Conservation (phyloP, 53 echinoderm and acorn worm species). For the Apostichopus leukothele region DNA sequence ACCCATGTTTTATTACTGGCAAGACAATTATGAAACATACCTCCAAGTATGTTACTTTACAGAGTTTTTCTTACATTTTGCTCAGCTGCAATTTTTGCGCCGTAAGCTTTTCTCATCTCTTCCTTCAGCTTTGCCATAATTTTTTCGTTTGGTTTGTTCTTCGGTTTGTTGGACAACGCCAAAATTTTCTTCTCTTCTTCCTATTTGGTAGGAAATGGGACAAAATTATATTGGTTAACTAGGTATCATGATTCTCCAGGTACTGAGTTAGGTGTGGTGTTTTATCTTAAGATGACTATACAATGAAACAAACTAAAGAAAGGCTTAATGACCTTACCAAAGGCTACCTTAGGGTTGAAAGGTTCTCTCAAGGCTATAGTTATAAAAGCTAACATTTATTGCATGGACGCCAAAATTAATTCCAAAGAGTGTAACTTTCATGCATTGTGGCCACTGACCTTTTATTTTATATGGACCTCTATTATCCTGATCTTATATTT, state of each 20-base stretch:
- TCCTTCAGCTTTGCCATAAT: slow-evolving; percentile 73
- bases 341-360: background rate
- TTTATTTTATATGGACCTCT: too few species aligned
- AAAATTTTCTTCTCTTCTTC: slow-evolving; percentile 79
- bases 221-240: too few species aligned
- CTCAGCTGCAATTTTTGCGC: background rate
- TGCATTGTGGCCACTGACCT: too few species aligned
- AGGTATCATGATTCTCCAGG: background rate
- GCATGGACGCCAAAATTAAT: too few species aligned
- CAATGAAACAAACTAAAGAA: background rate
- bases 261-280: background rate
- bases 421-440: too few species aligned
- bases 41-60: too few species aligned
- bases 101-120: slow-evolving; percentile 76
- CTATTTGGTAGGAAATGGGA: slow-evolving; percentile 47
- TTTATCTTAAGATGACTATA: too few species aligned
- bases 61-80: background rate
- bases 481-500: too few species aligned
- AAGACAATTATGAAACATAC: too few species aligned
- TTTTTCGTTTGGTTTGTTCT: slow-evolving; percentile 71
- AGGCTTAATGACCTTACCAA: background rate
- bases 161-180: slow-evolving; percentile 59
- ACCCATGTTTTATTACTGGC: too few species aligned
- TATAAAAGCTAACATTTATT: background rate
- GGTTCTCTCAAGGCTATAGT: background rate